A percentile compares a stretch with the other conserved stretches of the same genome.
Evolutionary conservation across 2,888 invertebrate genomes (phyloP).

Genomic region (Tanypteryx hageni): DNA sequence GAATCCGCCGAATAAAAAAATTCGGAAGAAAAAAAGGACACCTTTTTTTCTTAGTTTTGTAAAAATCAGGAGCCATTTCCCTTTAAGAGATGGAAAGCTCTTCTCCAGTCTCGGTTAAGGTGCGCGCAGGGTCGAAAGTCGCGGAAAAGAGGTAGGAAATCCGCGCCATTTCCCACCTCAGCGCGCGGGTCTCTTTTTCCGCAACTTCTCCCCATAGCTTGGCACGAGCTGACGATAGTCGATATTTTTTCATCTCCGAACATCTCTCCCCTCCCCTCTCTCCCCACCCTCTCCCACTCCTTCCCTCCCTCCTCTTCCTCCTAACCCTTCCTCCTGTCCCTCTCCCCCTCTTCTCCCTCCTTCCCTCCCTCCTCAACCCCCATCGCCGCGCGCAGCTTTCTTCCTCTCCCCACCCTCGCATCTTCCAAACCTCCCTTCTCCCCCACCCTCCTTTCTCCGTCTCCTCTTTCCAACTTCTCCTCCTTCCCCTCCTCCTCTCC

Average conservation of each 20-base stretch:
- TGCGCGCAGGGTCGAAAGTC: neutral
- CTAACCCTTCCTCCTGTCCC: too few species aligned
- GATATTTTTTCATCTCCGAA: conserved; percentile 15
- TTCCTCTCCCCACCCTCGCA: neutral
- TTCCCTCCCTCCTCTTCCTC: too few species aligned
- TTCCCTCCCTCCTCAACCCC: conserved; percentile 20
- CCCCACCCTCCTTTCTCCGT: neutral
- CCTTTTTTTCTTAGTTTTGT: neutral
- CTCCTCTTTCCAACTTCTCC: conserved; percentile 7
- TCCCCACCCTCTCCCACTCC: neutral
- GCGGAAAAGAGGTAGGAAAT: neutral
- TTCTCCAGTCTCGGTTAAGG: neutral
- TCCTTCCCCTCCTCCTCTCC: conserved; percentile 13
- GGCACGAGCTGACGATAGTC: conserved; percentile 1
- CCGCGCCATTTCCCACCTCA: neutral
- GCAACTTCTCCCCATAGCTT: neutral
- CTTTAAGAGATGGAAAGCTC: neutral
- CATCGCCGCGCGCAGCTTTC: conserved; percentile 26
- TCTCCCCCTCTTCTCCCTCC: conserved; percentile 8
- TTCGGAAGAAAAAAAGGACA: neutral
- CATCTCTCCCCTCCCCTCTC: neutral
- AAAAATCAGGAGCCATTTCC: neutral
- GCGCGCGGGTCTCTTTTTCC: neutral
- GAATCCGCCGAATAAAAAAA: neutral
- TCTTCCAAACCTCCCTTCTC: neutral